Evolutionary conservation across 2,888 invertebrate genomes (phyloP).

Genomic region (Drosophila recens): DNA sequence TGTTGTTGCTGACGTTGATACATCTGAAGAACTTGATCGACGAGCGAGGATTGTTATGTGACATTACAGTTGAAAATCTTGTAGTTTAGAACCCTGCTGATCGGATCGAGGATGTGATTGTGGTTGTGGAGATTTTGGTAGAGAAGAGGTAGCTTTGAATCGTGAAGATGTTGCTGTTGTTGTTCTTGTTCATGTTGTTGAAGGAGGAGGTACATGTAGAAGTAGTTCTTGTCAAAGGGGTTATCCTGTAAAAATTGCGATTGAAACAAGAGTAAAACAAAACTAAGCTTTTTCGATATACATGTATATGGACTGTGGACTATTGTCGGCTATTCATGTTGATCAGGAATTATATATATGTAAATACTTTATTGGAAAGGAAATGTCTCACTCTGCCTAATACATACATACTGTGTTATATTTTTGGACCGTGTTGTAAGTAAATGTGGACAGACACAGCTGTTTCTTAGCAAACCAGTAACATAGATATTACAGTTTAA

Average conservation of each 20-base stretch:
- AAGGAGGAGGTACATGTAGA: slow-evolving; percentile 81
- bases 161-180: slow-evolving; percentile 80
- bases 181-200: slow-evolving; percentile 70
- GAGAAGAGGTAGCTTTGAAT: slow-evolving; percentile 66
- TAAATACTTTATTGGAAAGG: background rate
- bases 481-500: background rate
- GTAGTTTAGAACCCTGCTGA: slow-evolving; percentile 45
- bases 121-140: slow-evolving; percentile 59
- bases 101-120: slow-evolving; percentile 40
- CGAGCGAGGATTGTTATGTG: slow-evolving; percentile 36
- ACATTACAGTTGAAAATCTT: slow-evolving; percentile 56
- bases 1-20: slow-evolving; percentile 31
- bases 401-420: background rate
- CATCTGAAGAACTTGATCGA: slow-evolving; percentile 43
- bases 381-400: background rate
- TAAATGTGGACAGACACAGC: slow-evolving; percentile 8
- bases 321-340: background rate
- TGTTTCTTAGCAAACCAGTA: background rate
- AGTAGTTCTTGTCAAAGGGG: slow-evolving; percentile 76
- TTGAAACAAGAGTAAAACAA: slow-evolving; percentile 78
- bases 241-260: slow-evolving; percentile 84
- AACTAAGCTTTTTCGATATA: slow-evolving; percentile 31
- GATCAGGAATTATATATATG: slow-evolving; percentile 4
- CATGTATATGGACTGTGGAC: slow-evolving; percentile 6
- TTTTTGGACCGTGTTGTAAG: background rate